Evolutionary conservation across 30 jellyfish, hydroid and myxozoan species (phyloP), one percentile per base, ranked within the genome.

Genomic region (Euphysa ruthae): DNA sequence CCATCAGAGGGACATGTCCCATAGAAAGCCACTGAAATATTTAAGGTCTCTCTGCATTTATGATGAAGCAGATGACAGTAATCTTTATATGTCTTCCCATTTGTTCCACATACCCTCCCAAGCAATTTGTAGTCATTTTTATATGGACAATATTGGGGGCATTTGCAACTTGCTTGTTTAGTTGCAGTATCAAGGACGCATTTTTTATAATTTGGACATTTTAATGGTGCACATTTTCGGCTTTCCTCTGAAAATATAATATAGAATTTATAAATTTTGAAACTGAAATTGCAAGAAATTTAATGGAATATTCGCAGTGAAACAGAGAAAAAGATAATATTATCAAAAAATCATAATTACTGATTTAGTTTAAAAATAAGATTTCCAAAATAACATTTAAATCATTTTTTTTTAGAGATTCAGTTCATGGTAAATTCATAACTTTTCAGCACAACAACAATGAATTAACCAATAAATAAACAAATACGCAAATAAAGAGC

Each of bases 11-110:
- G 32, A 24, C 77, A 63, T 19, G 19, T 44, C 13, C 77, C 77
- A 42, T 63, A 63, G 22, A 63, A 63, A 15, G 29, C 35, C 10
- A 63, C 77, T 18, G 61, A 22, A 5, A 63, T n/a, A 63, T 63
- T 43, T 15, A 13, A 24, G 1, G 35, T 42, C 22, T 63, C 77
- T 34, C 77, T 42, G 29, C 77, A 63, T 14, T 61, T 22, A 63
- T 63, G 77, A 34, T 10, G 64, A 18, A 33, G 77, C 35, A 63
- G 42, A 34, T 63, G 77, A 31, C 77, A 63, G 1, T 24, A 35
- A 43, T 63, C 77, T 63, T 63, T 63, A 22, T 63, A 63, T 15
- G 77, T 63, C 29, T 63, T 63, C 6, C 38, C 62, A n/a, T 63
- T 34, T 49, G 77, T 24, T n/a, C 57, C 77, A 26, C 77, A 63